Evolutionary conservation across 2,113 vertebrate species (phyloP).

Genomic region (Deroptyus accipitrinus): DNA sequence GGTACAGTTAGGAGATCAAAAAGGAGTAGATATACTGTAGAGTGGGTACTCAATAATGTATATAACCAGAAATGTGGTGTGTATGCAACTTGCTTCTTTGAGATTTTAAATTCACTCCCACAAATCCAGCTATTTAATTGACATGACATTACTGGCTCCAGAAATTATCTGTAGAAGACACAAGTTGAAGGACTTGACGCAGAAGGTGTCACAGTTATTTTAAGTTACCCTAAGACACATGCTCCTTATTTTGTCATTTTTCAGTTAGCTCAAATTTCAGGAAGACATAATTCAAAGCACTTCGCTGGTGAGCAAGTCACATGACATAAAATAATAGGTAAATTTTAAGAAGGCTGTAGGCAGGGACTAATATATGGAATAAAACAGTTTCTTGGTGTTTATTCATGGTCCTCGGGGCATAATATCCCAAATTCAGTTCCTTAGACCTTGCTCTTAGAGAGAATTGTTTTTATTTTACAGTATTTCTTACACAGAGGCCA

Average conservation of each 20-base stretch:
- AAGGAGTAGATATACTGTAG: background rate
- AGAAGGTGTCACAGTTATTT: background rate
- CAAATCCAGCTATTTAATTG: background rate
- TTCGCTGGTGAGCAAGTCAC: background rate
- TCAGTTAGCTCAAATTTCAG: background rate
- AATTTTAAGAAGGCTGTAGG: background rate
- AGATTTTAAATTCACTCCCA: background rate
- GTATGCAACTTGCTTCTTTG: background rate
- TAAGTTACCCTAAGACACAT: background rate
- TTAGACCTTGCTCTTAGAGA: background rate
- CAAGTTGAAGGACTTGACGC: background rate
- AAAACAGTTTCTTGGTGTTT: background rate
- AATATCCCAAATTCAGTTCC: background rate
- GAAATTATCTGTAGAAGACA: background rate
- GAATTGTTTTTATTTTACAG: background rate
- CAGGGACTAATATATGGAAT: background rate
- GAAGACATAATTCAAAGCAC: background rate
- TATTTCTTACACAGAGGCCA: background rate
- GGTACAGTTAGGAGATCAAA: background rate
- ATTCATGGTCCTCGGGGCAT: background rate
- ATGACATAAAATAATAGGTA: background rate
- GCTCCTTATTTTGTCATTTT: background rate
- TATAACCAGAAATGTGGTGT: background rate
- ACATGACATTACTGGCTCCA: background rate
- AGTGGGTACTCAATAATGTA: background rate